Evolutionary conservation across 2,113 vertebrate genomes (phyloP).

Genomic region (Campylomormyrus tamandua): DNA sequence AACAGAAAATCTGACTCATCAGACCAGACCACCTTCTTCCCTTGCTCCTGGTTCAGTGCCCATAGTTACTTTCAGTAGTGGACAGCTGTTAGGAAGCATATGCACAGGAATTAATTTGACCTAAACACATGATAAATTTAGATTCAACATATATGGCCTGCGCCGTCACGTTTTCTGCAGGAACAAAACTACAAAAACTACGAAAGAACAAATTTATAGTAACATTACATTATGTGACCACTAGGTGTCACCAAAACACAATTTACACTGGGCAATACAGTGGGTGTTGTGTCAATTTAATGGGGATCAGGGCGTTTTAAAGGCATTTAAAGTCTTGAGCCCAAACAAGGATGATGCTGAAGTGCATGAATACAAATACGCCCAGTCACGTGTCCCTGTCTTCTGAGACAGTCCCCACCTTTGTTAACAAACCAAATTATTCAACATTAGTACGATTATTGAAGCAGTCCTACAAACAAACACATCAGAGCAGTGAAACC

Average conservation of each 20-base stretch:
- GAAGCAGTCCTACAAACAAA: background rate
- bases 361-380: background rate
- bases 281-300: background rate
- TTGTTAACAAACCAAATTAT: background rate
- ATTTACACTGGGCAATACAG: background rate
- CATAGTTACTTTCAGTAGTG: too few species aligned
- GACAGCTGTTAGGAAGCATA: too few species aligned
- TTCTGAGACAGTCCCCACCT: background rate
- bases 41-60: too few species aligned
- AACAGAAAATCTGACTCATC: too few species aligned
- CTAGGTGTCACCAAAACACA: background rate
- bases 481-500: background rate
- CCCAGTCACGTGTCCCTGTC: background rate
- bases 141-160: too few species aligned
- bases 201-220: background rate
- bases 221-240: background rate
- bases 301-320: background rate
- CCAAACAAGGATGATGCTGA: background rate
- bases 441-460: background rate
- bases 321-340: background rate
- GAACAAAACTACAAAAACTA: background rate
- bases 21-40: too few species aligned
- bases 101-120: too few species aligned
- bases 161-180: too few species aligned
- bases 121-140: too few species aligned